These are phyloP conservation scores for Pelmatolapia mariae DNA, from an alignment of 2,113 vertebrate species.

Conservation along the genomic window DNA sequence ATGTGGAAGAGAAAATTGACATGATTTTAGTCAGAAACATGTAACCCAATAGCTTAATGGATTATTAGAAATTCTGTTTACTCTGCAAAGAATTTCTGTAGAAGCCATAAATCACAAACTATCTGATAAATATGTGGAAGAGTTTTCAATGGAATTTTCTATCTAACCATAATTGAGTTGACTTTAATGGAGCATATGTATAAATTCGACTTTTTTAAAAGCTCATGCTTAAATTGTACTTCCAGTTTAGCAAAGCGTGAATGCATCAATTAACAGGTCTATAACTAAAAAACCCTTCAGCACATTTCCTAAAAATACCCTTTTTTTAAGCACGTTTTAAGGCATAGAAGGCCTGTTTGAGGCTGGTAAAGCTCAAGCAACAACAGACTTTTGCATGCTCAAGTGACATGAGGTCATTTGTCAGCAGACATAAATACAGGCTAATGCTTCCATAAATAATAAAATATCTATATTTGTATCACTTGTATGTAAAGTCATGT, in stretches of 20 bases:
- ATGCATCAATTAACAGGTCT: too few species aligned
- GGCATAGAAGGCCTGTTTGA: not conserved
- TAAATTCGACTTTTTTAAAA: not conserved
- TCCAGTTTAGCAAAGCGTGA: not conserved
- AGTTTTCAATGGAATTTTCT: not conserved
- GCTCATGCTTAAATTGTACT: not conserved
- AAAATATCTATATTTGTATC: not conserved
- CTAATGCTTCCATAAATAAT: not conserved
- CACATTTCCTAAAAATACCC: too few species aligned
- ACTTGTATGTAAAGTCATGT: not conserved
- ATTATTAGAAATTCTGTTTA: not conserved
- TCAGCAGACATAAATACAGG: not conserved
- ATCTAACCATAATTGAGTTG: not conserved
- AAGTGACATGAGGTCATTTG: not conserved
- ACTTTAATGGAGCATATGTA: not conserved
- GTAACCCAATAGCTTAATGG: not conserved
- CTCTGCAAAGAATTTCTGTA: not conserved
- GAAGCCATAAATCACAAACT: not conserved
- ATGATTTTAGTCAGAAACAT: not conserved
- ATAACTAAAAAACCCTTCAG: too few species aligned
- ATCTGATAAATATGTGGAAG: not conserved
- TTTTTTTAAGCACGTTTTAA: too few species aligned
- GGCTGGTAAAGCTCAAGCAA: not conserved
- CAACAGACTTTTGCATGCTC: not conserved
- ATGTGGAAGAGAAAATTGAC: not conserved